Base-by-base conservation (phyloP, 2,888 invertebrate genomes). In the Mesoligia furuncula region DNA sequence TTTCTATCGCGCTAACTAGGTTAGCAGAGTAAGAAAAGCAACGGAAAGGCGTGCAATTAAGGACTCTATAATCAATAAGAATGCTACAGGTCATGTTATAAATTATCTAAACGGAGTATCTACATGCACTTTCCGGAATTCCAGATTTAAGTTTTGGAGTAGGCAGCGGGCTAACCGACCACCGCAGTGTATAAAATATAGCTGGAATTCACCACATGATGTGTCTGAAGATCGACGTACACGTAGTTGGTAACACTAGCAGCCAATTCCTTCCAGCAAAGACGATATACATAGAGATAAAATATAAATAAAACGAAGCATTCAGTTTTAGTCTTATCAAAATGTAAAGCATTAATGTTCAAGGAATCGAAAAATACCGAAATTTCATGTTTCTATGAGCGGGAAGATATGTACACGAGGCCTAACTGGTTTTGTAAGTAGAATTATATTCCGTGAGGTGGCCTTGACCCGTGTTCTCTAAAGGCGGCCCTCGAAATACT, bases 401-500 rank as follows among this genome's bases (percentile, higher is more conserved):
- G 45, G 77, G 80, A 85, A 83, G 42, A 45, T 72, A 76, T 36
- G 36, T 86, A 79, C 80, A 79, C 74, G 73, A 75, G 73, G 65
- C 76, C 70, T 73, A 84, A 88, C 84, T 84, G 80, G 83, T 84
- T 85, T 86, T 83, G 80, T 80, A 85, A 89, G 80, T 88, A 77
- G 85, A 87, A 80, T 85, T 78, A 79, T 86, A 79, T 83, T 86
- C 77, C 80, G 86, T 67, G 76, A 54, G 67, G n/a, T 82, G 86
- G 74, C 90, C 90, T 90, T 90, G 90, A 89, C 90, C 90, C 72
- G 75, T 57, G 79, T 73, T 80, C 82, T 81, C 80, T 84, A 77
- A 75, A 78, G 57, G 74, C 79, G 75, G 81, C 74, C 79, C 72
- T 73, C 79, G 68, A 76, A 80, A 81, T 66, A 81, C 83, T 80